Conservation (phyloP, 2,797 vertebrate genomes). For the Cynopterus sphinx region DNA sequence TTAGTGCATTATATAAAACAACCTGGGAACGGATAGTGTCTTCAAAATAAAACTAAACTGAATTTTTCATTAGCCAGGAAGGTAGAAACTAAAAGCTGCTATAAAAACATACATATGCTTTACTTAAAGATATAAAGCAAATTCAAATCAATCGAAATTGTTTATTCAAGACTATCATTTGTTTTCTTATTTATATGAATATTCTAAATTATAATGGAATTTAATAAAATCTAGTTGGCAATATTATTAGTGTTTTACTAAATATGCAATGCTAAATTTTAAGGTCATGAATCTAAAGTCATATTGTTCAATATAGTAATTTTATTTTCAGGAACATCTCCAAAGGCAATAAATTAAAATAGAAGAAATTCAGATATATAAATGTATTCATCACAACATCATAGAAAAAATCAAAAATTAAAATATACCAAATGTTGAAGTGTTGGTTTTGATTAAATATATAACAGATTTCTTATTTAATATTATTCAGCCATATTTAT, state of each 20-base stretch:
- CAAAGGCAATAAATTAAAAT: neutral
- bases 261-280: neutral
- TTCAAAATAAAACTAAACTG: neutral
- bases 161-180: neutral
- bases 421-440: neutral
- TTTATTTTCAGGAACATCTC: conserved; percentile 22
- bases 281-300: neutral
- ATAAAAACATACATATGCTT: neutral
- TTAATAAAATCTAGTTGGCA: neutral
- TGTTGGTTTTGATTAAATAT: neutral
- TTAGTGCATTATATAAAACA: neutral
- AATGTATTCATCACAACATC: neutral
- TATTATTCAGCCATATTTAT: neutral
- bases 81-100: neutral
- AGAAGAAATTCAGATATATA: neutral
- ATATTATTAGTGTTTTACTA: neutral
- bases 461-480: neutral
- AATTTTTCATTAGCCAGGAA: neutral
- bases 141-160: neutral
- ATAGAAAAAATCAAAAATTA: neutral
- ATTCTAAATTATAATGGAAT: neutral
- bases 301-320: neutral
- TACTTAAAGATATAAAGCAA: neutral
- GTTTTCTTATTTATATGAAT: neutral
- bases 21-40: neutral